Percentiles rank a stretch among this genome's conserved stretches.
Evolutionary conservation across 2,113 vertebrate species (phyloP).

Genomic region (Electrona antarctica): DNA sequence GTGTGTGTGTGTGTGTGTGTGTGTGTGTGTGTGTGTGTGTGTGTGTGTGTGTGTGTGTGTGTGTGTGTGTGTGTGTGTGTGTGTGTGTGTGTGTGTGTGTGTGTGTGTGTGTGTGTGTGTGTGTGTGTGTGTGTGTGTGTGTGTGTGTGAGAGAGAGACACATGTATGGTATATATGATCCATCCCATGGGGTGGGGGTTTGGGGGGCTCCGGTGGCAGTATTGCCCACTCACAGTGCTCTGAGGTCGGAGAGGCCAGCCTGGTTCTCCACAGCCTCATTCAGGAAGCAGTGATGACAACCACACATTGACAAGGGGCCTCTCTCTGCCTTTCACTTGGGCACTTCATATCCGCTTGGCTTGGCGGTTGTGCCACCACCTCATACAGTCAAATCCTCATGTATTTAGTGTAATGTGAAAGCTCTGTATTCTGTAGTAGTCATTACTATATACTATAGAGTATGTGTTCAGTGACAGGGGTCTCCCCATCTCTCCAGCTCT

Average conservation of each 20-base stretch:
- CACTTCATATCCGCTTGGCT: conserved; percentile 10
- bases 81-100: no score
- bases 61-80: neutral
- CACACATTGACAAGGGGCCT: conserved; percentile 12
- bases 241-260: conserved; percentile 12
- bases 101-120: neutral
- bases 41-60: neutral
- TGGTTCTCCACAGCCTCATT: conserved; percentile 43
- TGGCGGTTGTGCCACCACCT: neutral
- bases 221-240: conserved; percentile 1
- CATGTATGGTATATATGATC: conserved; percentile 33
- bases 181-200: conserved; percentile 18
- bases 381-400: no score
- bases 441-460: no score
- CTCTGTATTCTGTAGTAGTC: no score
- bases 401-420: neutral
- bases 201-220: conserved; percentile 21
- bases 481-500: no score
- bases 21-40: neutral
- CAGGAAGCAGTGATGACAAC: conserved; percentile 61
- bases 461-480: no score
- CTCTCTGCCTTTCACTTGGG: conserved; percentile 12
- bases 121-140: neutral
- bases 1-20: neutral
- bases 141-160: neutral